Conservation (phyloP, 2,888 invertebrate genomes). For the Macrosoma leucophasiata region DNA sequence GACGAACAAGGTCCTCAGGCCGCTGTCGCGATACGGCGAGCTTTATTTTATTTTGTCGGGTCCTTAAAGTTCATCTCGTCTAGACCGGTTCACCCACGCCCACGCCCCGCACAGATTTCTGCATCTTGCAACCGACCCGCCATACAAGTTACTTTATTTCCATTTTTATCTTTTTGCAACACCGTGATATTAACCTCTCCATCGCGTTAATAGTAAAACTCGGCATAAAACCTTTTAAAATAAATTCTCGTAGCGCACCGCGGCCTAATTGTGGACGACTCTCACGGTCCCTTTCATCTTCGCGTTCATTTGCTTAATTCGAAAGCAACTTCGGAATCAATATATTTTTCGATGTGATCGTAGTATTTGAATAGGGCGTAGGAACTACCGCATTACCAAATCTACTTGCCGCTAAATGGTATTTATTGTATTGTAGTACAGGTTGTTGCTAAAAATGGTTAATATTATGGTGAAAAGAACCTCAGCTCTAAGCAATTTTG, state of each 20-base stretch:
- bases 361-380: no score
- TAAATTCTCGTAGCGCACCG: slow-evolving; percentile 25
- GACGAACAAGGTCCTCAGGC: slow-evolving; percentile 46
- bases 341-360: no score
- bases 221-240: slow-evolving; percentile 37
- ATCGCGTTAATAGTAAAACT: slow-evolving; percentile 54
- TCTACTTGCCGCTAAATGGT: no score
- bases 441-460: no score
- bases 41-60: slow-evolving; percentile 66
- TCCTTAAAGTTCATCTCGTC: slow-evolving; percentile 72
- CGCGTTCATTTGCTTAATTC: slow-evolving; percentile 4
- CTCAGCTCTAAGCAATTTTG: no score
- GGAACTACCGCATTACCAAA: no score
- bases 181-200: slow-evolving; percentile 55
- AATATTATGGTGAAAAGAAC: no score
- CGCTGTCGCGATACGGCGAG: slow-evolving; percentile 54
- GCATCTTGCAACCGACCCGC: slow-evolving; percentile 70
- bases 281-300: no score
- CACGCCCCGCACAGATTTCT: slow-evolving; percentile 69
- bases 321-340: slow-evolving; percentile 1
- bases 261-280: slow-evolving; percentile 22
- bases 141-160: slow-evolving; percentile 68
- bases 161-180: slow-evolving; percentile 68
- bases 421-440: no score
- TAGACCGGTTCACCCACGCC: slow-evolving; percentile 71